A percentile compares a stretch with the other conserved stretches of the same genome.
phyloP scores from a whole-genome alignment of 2,888 invertebrate species.

The Drosophila trichaetosa region DNA sequence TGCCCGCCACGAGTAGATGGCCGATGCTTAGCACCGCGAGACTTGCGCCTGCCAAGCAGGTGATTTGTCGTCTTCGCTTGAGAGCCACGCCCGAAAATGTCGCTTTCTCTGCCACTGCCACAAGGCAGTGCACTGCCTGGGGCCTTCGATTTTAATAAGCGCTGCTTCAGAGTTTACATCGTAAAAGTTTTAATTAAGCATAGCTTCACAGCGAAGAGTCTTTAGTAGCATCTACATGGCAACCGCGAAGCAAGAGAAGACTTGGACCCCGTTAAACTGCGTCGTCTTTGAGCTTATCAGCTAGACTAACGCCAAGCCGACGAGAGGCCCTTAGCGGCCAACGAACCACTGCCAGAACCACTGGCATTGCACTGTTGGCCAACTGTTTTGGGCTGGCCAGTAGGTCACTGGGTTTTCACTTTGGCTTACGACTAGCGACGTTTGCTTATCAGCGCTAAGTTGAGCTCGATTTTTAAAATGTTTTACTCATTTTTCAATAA shows the following conservation, averaged over 20 bases:
- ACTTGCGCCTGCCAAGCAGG: constrained; percentile 16
- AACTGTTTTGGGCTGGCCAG: constrained; percentile 39
- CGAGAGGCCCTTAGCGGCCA: constrained; percentile 36
- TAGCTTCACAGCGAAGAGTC: constrained; percentile 28
- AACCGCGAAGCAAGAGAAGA: constrained; percentile 30
- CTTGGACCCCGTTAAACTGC: constrained; percentile 58
- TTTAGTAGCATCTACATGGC: constrained; percentile 38
- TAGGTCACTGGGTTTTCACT: constrained; percentile 77
- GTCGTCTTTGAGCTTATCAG: constrained; percentile 63
- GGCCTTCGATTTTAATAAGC: constrained; percentile 75
- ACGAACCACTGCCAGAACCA: constrained; percentile 19
- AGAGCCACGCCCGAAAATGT: constrained; percentile 33
- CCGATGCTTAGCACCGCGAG: constrained; percentile 25
- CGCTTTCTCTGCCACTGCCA: constrained; percentile 7
- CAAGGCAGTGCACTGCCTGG: constrained; percentile 40
- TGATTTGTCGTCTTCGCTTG: constrained; percentile 56
- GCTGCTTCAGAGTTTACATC: constrained; percentile 48
- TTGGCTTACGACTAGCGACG: constrained; percentile 67
- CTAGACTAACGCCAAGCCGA: constrained; percentile 18
- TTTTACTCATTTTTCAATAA: constrained; percentile 76
- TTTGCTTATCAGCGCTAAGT: constrained; percentile 69
- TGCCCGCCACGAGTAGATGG: background rate
- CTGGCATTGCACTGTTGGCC: constrained; percentile 38
- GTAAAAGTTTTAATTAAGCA: constrained; percentile 76
- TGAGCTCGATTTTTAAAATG: constrained; percentile 70